phyloP scores from a whole-genome alignment of 2,888 invertebrate species.

The Campoplex nolae region DNA sequence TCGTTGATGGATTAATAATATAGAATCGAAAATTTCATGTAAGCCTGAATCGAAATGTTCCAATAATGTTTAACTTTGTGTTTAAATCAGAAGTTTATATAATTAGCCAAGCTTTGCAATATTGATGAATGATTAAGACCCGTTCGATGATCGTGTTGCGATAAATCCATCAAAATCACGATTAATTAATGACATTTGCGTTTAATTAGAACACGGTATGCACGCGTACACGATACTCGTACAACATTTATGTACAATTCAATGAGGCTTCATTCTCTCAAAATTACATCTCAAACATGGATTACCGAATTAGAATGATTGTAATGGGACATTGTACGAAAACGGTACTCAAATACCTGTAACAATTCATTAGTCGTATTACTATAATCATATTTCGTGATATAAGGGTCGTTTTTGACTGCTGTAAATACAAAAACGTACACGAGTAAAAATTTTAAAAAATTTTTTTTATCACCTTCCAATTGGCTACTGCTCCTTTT shows the following conservation, averaged over 20 bases:
- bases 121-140: neutral
- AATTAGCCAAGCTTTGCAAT: neutral
- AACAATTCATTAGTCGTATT: neutral
- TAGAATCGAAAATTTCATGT: neutral
- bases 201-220: neutral
- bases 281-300: neutral
- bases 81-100: neutral
- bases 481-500: slow-evolving; percentile 97
- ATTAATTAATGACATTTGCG: neutral
- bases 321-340: neutral
- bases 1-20: neutral
- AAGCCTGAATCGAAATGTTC: neutral
- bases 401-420: neutral
- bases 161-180: neutral
- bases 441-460: neutral
- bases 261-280: neutral
- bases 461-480: slow-evolving; percentile 91
- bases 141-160: neutral
- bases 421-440: neutral
- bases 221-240: neutral
- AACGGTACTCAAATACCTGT: neutral
- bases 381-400: neutral
- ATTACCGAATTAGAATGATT: neutral
- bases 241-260: slow-evolving; percentile 2
- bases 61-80: neutral